Evolutionary conservation across 2,113 vertebrate species (phyloP).

Genomic region (Garra rufa): DNA sequence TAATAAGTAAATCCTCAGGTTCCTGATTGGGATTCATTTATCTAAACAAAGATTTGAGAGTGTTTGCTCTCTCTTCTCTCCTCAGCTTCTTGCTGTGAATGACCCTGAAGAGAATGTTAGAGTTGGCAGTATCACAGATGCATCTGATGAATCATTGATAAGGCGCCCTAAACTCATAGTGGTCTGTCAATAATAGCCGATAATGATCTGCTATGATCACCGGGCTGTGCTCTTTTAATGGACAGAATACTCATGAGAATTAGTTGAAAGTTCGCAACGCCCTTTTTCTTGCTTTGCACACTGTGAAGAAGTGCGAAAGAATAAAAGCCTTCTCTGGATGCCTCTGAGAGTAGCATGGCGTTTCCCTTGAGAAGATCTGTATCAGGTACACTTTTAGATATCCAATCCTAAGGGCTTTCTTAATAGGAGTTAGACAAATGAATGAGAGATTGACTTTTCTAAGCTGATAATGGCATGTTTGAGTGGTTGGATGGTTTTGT

Average conservation of each 20-base stretch:
- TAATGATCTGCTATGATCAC: constrained; percentile 96
- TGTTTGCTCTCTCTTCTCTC: background rate
- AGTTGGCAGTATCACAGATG: constrained; percentile 83
- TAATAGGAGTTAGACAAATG: background rate
- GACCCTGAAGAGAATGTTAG: constrained; percentile 29
- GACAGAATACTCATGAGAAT: constrained; percentile 88
- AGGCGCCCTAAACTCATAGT: constrained; percentile 91
- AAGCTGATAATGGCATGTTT: background rate
- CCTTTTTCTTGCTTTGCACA: constrained; percentile 68
- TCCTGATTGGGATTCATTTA: constrained; percentile 13
- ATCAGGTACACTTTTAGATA: constrained; percentile 85
- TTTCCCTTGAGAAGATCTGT: constrained; percentile 92
- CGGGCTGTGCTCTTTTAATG: constrained; percentile 86
- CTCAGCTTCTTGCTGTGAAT: constrained; percentile 30
- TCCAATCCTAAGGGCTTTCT: background rate
- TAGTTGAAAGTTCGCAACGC: constrained; percentile 87
- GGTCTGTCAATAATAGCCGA: constrained; percentile 92
- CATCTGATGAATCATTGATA: constrained; percentile 96
- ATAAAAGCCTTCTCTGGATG: constrained; percentile 65
- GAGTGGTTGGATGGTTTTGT: constrained; percentile 3
- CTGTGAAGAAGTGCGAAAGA: constrained; percentile 76
- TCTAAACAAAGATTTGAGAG: background rate
- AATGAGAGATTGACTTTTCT: background rate
- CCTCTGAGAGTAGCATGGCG: constrained; percentile 80
- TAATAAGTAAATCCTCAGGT: background rate